Percentiles rank a stretch among this genome's conserved stretches.
Evolutionary conservation across 2,888 invertebrate genomes (phyloP).

Genomic region (Chymomyza amoena): DNA sequence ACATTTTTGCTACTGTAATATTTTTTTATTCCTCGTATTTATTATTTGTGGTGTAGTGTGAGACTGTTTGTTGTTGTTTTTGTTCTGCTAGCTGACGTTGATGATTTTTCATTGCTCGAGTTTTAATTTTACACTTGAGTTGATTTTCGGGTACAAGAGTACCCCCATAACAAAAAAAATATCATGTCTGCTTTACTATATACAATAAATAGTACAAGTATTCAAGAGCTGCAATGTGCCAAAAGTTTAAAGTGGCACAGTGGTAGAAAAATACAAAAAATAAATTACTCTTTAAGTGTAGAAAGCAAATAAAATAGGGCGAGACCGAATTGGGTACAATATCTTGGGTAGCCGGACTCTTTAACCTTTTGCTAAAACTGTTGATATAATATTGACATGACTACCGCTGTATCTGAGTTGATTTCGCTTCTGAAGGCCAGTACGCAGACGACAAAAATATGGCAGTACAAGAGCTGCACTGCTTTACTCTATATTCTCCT

Average conservation of each 20-base stretch:
- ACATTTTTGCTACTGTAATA: not conserved
- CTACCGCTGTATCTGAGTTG: too few relatives aligned
- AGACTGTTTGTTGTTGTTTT: constrained; percentile 1
- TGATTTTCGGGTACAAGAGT: constrained; percentile 55
- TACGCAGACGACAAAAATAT: too few relatives aligned
- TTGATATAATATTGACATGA: too few relatives aligned
- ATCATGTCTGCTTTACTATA: not conserved
- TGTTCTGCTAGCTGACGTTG: constrained; percentile 61
- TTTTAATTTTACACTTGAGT: constrained; percentile 78
- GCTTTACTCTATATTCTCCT: too few relatives aligned
- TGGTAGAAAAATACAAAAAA: not conserved
- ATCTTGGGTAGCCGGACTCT: too few relatives aligned
- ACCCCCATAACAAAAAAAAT: not conserved
- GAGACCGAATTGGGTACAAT: too few relatives aligned
- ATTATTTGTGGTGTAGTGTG: not conserved
- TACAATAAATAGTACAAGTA: not conserved
- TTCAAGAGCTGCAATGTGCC: not conserved
- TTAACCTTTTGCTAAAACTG: too few relatives aligned
- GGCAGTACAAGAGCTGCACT: too few relatives aligned
- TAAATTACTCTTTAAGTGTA: too few relatives aligned
- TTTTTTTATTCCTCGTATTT: not conserved
- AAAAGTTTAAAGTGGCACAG: not conserved
- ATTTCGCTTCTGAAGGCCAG: too few relatives aligned
- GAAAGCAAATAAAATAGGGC: too few relatives aligned
- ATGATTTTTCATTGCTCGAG: constrained; percentile 77